These are phyloP conservation scores for Medauroidea extradentata DNA, from an alignment of 1,140 invertebrate species.

Conservation along the genomic window DNA sequence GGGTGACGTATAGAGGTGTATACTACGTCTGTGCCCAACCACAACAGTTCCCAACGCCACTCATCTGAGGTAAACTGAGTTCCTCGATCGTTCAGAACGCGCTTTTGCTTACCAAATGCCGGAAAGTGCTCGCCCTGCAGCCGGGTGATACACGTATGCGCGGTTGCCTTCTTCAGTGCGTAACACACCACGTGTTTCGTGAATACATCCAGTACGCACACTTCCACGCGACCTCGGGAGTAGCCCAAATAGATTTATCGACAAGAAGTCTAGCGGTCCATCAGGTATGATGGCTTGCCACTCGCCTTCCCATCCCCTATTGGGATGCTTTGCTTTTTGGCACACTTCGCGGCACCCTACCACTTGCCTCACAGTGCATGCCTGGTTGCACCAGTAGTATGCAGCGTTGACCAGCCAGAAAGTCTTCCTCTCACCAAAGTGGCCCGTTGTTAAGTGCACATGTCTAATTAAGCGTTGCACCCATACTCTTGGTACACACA, in stretches of 20 bases:
- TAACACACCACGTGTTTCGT: background rate
- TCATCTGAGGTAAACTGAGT: background rate
- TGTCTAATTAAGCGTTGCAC: background rate
- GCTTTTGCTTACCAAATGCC: too few species aligned
- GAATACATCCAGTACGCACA: background rate
- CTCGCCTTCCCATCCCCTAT: background rate
- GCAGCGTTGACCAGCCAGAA: background rate
- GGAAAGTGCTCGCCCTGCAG: background rate
- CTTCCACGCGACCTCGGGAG: background rate
- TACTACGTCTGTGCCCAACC: background rate
- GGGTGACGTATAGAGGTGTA: constrained; percentile 2
- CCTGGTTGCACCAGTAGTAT: background rate
- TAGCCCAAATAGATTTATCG: background rate
- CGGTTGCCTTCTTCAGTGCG: background rate
- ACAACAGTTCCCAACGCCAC: constrained; percentile 6
- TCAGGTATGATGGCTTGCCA: background rate
- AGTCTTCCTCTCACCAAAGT: background rate
- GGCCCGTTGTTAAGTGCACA: background rate
- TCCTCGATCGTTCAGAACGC: background rate
- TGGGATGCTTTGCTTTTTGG: background rate
- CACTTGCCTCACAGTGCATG: background rate
- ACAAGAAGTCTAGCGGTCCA: background rate
- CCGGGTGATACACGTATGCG: background rate
- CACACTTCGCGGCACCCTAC: background rate
- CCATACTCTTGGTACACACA: background rate